Base-by-base conservation (phyloP, 2,888 invertebrate genomes). In the Torymus tubicola region DNA sequence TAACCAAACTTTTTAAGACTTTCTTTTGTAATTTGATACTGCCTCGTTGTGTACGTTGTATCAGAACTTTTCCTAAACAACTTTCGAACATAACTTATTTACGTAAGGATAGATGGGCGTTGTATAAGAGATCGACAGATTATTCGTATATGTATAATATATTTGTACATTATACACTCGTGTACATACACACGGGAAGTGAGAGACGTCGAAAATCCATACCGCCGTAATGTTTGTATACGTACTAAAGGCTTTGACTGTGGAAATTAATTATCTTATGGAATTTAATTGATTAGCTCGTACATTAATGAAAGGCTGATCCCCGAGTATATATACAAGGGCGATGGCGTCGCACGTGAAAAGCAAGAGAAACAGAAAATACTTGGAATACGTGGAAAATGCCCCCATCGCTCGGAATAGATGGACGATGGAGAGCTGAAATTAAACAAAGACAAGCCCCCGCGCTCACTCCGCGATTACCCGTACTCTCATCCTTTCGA, bases 391-490 rank as follows among this genome's bases (percentile, higher is more conserved):
- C 69, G 69, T 76, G 76, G 79, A 82, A 79, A 81, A 73, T 79
- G 64, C 70, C 70, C 68, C 60, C 65, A 60, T 74, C 70, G 74
- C 18, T 14, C 4, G 74, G 74, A 74, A 81, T 81, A 83, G 73
- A 84, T 84, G 84, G 83, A 85, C 84, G 84, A 83, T 84, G 85
- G 85, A 84, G 84, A 83, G 86, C 85, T 85, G 84, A 87, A 87
- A 87, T 87, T 86, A 86, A 87, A 87, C 87, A 87, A 87, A 87
- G 87, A 86, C 84, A 84, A 82, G 85, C 85, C 84, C 83, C 63
- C 75, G 74, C 75, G 74, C 58, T 50, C 65, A 14, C 73, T 72
- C 63, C 73, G 60, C 74, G 74, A 81, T 81, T 78, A 78, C 57
- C 78, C 60, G 42, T 8, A 21, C 77, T 70, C 78, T 76, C 78